Conservation (phyloP, 2,797 vertebrate species). For the Chanos chanos region DNA sequence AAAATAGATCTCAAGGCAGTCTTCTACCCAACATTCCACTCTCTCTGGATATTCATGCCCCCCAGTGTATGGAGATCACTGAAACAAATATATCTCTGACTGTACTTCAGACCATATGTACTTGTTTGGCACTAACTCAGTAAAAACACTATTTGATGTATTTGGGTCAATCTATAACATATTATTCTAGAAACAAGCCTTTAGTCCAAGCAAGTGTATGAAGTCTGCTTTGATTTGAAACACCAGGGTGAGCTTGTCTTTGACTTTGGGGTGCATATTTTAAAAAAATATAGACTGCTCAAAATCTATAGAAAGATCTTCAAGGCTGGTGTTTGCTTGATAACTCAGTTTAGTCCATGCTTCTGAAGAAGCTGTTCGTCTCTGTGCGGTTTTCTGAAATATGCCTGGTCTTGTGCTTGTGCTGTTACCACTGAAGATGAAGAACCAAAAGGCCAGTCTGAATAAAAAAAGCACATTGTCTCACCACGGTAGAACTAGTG, state of each 20-base stretch:
- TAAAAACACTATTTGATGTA: slow-evolving; percentile 9
- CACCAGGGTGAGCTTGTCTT: too few relatives aligned
- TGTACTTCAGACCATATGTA: slow-evolving; percentile 8
- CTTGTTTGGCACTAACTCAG: slow-evolving; percentile 11
- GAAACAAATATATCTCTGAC: slow-evolving; percentile 1
- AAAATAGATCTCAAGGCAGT: not conserved
- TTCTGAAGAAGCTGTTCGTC: not conserved
- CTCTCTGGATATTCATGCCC: not conserved
- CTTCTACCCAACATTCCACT: not conserved
- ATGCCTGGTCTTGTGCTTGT: too few relatives aligned
- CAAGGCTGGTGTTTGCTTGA: too few relatives aligned
- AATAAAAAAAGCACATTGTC: too few relatives aligned
- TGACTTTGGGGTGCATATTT: too few relatives aligned
- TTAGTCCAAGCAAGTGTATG: not conserved
- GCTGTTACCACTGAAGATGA: too few relatives aligned
- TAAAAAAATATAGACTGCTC: too few relatives aligned
- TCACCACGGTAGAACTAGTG: too few relatives aligned
- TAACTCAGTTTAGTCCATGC: too few relatives aligned
- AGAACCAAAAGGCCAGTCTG: too few relatives aligned
- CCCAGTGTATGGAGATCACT: not conserved
- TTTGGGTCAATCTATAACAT: not conserved
- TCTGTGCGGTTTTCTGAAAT: not conserved
- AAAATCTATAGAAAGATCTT: too few relatives aligned
- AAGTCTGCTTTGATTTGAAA: not conserved
- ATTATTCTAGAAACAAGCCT: not conserved